phyloP scores from a whole-genome alignment of 2,888 invertebrate genomes.

The Clostera curtula region DNA sequence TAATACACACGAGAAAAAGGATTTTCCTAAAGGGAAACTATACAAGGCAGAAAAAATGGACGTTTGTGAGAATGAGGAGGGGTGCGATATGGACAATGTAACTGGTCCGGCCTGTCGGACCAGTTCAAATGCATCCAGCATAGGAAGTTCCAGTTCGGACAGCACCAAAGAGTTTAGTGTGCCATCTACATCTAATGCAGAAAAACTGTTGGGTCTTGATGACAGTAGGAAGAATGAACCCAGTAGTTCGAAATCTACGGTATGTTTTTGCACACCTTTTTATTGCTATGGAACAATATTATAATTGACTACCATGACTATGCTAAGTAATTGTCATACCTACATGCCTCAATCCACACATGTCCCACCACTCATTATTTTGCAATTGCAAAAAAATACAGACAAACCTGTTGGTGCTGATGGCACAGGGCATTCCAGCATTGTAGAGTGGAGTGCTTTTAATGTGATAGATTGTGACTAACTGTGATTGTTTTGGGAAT shows the following conservation, averaged over 20 bases:
- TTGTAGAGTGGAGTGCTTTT: too few relatives aligned
- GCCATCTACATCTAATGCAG: constrained; percentile 64
- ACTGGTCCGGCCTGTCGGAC: constrained; percentile 47
- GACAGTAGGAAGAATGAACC: constrained; percentile 39
- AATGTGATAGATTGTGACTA: too few relatives aligned
- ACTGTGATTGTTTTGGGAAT: too few relatives aligned
- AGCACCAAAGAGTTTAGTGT: constrained; percentile 53
- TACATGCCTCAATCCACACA: too few relatives aligned
- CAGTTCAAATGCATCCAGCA: constrained; percentile 59
- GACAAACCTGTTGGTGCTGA: too few relatives aligned
- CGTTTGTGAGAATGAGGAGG: constrained; percentile 40
- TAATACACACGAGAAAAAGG: constrained; percentile 52
- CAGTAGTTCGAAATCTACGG: constrained; percentile 41
- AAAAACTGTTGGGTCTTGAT: constrained; percentile 53
- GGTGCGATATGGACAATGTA: constrained; percentile 34
- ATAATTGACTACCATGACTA: too few relatives aligned
- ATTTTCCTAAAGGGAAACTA: constrained; percentile 59
- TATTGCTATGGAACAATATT: too few relatives aligned
- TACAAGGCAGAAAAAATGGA: constrained; percentile 51
- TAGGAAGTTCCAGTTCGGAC: constrained; percentile 52
- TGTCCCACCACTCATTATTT: too few relatives aligned
- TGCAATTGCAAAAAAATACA: too few relatives aligned
- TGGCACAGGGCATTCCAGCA: too few relatives aligned
- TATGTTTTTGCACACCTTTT: too few relatives aligned
- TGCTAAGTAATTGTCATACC: too few relatives aligned